Conservation (phyloP, 2,113 vertebrate genomes). For the Lathamus discolor region DNA sequence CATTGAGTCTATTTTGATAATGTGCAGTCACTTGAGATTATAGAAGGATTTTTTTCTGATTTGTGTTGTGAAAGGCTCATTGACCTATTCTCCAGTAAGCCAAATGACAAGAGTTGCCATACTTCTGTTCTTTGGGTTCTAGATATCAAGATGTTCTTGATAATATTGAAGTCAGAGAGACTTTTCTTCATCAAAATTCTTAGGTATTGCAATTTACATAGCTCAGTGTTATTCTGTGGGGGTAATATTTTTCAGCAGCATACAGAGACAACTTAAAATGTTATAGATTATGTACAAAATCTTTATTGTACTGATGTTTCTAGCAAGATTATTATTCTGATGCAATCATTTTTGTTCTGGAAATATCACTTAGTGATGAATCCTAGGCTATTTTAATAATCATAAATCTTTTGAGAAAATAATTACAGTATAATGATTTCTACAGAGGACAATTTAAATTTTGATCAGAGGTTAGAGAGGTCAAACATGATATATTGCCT, state of each 20-base stretch:
- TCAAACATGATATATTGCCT: slow-evolving; percentile 21
- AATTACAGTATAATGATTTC: slow-evolving; percentile 50
- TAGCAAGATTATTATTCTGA: background rate
- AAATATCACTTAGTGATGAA: slow-evolving; percentile 33
- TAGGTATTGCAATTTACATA: background rate
- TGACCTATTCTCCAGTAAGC: background rate
- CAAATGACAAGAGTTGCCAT: background rate
- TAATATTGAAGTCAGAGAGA: slow-evolving; percentile 20
- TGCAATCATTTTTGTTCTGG: background rate
- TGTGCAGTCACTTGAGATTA: background rate
- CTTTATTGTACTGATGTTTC: background rate
- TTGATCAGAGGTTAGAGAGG: slow-evolving; percentile 15
- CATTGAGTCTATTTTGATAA: background rate
- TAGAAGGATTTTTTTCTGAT: background rate
- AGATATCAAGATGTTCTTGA: slow-evolving; percentile 16
- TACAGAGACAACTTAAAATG: background rate
- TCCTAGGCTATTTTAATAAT: slow-evolving; percentile 43
- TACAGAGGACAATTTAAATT: slow-evolving; percentile 45
- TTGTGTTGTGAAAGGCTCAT: background rate
- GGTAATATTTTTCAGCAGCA: background rate
- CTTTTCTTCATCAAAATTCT: slow-evolving; percentile 7
- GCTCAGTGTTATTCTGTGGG: background rate
- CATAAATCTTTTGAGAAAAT: slow-evolving; percentile 48
- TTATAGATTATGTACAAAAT: background rate
- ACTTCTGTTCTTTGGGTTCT: slow-evolving; percentile 1